Percentiles rank a stretch among this genome's conserved stretches.
phyloP scores from a whole-genome alignment of 92 coral and sea anemone genomes.

The Montipora capitata region DNA sequence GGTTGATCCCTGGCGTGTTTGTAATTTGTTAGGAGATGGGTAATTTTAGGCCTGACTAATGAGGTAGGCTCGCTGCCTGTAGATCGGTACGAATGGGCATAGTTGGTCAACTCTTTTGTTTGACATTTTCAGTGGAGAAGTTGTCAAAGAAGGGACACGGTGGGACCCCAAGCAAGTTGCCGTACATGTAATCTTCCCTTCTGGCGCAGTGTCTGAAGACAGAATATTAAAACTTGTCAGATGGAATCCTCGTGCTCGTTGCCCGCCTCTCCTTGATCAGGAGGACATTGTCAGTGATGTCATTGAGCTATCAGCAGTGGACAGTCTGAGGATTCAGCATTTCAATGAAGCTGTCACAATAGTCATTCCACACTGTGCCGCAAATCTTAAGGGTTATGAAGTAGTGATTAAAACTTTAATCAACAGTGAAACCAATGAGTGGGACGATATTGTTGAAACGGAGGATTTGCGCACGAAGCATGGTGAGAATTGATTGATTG shows the following conservation, averaged over 20 bases:
- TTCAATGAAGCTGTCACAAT: conserved; percentile 16
- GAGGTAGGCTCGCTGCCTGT: too few species aligned
- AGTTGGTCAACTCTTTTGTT: too few species aligned
- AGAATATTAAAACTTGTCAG: conserved; percentile 1
- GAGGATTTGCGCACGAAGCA: not conserved
- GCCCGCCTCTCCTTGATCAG: conserved; percentile 41
- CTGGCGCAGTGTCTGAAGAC: conserved; percentile 48
- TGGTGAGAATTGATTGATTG: conserved; percentile 20
- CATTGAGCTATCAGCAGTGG: conserved; percentile 49
- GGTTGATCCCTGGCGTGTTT: too few species aligned
- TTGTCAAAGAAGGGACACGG: conserved; percentile 35
- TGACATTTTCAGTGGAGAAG: not conserved
- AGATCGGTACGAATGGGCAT: too few species aligned
- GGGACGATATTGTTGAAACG: conserved; percentile 13
- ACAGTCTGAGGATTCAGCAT: not conserved
- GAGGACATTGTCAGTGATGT: conserved; percentile 69
- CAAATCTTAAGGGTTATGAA: conserved; percentile 42
- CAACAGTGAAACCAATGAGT: not conserved
- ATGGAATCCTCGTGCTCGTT: conserved; percentile 4
- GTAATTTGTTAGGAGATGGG: too few species aligned
- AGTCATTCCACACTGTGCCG: conserved; percentile 27
- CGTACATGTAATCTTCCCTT: conserved; percentile 53
- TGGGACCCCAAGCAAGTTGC: conserved; percentile 43
- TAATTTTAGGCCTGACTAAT: too few species aligned
- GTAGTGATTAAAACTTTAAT: conserved; percentile 14